Evolutionary conservation across 1,140 invertebrate genomes (phyloP), one percentile per base, ranked within the genome.

Genomic region (Leptopilina boulardi): DNA sequence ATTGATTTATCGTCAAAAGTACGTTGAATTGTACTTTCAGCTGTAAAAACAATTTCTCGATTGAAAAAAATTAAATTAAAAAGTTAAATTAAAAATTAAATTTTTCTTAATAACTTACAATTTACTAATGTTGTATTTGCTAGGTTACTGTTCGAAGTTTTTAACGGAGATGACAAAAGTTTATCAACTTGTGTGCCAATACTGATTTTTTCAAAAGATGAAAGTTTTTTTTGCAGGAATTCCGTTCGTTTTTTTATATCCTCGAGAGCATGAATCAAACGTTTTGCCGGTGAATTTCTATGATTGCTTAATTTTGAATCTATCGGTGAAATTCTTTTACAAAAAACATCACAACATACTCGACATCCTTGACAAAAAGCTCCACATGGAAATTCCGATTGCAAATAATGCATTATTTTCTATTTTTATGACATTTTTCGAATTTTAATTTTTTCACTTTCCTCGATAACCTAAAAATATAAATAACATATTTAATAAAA

Each of bases 121-220:
- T 15, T 51, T 18, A n/a, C 13, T 51, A n/a, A n/a, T n/a, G 1
- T n/a, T 18, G 5, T 18, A 51, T 51, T n/a, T 51, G 47, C 5
- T 51, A n/a, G n/a, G 8, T 51, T 18, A 51, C 11, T 44, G 2
- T 15, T n/a, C 15, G 47, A 18, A 1, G 47, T 2, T 51, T 51
- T 51, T 18, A n/a, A 51, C 18, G 2, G 5, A 51, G 2, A 15
- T 18, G 47, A n/a, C 0, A 18, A 51, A 18, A 51, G 5, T 51
- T 51, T 51, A n/a, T 51, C 47, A 1, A 51, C 47, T 51, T 51
- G 47, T 51, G n/a, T 51, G n/a, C 47, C 47, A 51, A 51, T 18
- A 6, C n/a, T 51, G 47, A 18, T 18, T 18, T 18, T 51, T 51
- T 51, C 47, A 51, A 51, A n/a, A 51, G 15, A 51, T 3, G 47